These are phyloP conservation scores for Leptinotarsa undecemlineata DNA, from an alignment of 1,140 invertebrate genomes.

Conservation along the genomic window DNA sequence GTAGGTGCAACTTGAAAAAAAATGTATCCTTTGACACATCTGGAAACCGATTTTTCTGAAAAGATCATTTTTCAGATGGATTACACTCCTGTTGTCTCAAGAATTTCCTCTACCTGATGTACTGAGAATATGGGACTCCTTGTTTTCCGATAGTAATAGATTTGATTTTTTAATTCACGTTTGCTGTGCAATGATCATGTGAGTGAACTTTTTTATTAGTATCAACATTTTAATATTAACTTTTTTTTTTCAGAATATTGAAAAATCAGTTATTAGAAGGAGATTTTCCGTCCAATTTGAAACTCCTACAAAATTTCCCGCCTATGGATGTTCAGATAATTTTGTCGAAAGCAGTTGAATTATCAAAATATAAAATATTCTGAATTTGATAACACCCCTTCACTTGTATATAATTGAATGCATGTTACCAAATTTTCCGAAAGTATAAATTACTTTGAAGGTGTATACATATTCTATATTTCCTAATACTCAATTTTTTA, in stretches of 20 bases:
- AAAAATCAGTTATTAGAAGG: constrained; percentile 78
- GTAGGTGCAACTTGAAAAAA: no score
- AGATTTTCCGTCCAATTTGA: constrained; percentile 91
- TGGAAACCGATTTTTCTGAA: no score
- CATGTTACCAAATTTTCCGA: no score
- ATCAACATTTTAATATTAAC: constrained; percentile 23
- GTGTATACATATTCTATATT: background rate
- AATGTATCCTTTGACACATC: background rate
- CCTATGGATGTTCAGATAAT: constrained; percentile 74
- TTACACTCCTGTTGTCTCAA: constrained; percentile 94
- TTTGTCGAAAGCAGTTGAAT: constrained; percentile 65
- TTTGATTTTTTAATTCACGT: constrained; percentile 90
- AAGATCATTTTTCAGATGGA: constrained; percentile 71
- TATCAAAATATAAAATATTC: constrained; percentile 47
- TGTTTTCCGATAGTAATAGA: constrained; percentile 86
- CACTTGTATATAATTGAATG: no score
- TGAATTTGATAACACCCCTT: background rate
- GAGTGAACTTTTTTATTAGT: constrained; percentile 56
- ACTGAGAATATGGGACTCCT: constrained; percentile 92
- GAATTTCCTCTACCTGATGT: constrained; percentile 97
- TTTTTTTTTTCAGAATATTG: constrained; percentile 68
- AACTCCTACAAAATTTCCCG: constrained; percentile 86
- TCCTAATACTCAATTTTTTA: background rate
- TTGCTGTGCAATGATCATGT: constrained; percentile 97
- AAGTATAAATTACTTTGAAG: no score